Percentiles rank a stretch among this genome's conserved stretches.
Evolutionary conservation across 2,797 vertebrate genomes (phyloP).

Genomic region (Micromesistius poutassou): DNA sequence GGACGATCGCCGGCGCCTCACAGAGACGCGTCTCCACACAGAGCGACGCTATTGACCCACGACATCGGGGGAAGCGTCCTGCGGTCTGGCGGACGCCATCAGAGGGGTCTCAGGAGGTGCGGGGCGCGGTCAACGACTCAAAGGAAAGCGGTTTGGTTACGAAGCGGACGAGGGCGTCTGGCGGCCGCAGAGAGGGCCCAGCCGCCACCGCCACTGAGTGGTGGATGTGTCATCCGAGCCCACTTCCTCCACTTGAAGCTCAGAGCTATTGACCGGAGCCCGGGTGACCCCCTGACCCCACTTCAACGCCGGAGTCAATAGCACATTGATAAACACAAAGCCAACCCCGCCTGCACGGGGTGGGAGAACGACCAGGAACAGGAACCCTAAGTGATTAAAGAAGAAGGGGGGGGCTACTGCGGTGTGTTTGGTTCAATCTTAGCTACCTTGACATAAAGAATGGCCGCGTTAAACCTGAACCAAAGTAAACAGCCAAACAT

Average conservation of each 20-base stretch:
- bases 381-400: background rate
- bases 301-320: background rate
- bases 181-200: no score
- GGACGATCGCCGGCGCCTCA: slow-evolving; percentile 38
- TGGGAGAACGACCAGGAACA: background rate
- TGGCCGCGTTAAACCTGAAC: background rate
- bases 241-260: background rate
- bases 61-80: slow-evolving; percentile 51
- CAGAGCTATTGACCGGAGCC: background rate
- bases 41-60: slow-evolving; percentile 52
- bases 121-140: background rate
- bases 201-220: no score
- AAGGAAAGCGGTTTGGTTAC: background rate
- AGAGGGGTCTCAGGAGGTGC: slow-evolving; percentile 35
- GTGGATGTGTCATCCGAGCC: background rate
- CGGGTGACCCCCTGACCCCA: background rate
- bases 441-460: background rate
- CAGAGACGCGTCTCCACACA: slow-evolving; percentile 52
- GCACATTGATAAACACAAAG: background rate
- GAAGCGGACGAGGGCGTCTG: no score
- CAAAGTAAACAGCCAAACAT: background rate
- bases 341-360: no score
- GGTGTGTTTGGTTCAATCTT: background rate
- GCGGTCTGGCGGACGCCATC: slow-evolving; percentile 50
- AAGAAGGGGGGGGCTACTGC: background rate